Evolutionary conservation across 2,888 invertebrate genomes (phyloP).

Genomic region (Malachius bipustulatus): DNA sequence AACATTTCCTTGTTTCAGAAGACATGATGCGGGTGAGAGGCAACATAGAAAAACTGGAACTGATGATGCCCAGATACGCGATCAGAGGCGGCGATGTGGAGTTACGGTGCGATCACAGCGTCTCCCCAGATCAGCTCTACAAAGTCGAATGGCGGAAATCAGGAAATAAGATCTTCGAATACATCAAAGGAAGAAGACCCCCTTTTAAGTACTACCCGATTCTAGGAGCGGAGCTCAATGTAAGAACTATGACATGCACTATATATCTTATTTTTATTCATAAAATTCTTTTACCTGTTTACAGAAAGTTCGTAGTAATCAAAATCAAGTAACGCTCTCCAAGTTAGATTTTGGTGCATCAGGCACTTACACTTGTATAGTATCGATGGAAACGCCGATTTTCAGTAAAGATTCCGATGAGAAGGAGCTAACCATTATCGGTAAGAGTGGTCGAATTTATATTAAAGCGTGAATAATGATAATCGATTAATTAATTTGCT

Average conservation of each 20-base stretch:
- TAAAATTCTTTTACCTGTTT: too few species aligned
- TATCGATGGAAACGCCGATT: slow-evolving; percentile 69
- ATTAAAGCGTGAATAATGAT: not conserved
- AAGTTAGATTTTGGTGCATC: slow-evolving; percentile 66
- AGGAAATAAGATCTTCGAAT: slow-evolving; percentile 67
- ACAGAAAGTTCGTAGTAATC: slow-evolving; percentile 54
- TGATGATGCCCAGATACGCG: slow-evolving; percentile 49
- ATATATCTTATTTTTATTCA: too few species aligned
- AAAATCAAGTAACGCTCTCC: slow-evolving; percentile 58
- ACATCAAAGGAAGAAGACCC: slow-evolving; percentile 63
- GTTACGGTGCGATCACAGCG: slow-evolving; percentile 64
- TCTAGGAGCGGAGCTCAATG: slow-evolving; percentile 63
- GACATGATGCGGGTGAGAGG: too few species aligned
- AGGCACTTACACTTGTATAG: slow-evolving; percentile 70
- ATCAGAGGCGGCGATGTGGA: slow-evolving; percentile 58
- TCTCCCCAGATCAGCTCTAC: slow-evolving; percentile 59
- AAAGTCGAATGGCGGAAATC: slow-evolving; percentile 65
- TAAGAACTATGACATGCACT: slow-evolving; percentile 44
- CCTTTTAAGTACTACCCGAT: slow-evolving; percentile 57
- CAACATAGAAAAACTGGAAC: slow-evolving; percentile 33
- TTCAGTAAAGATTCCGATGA: slow-evolving; percentile 69
- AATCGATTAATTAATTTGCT: too few species aligned
- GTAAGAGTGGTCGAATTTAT: slow-evolving; percentile 41
- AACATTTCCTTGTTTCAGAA: too few species aligned
- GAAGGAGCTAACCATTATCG: slow-evolving; percentile 67